Evolutionary conservation across 2,888 invertebrate genomes (phyloP), one percentile per base, ranked within the genome.

Genomic region (Ommatoiulus sabulosus): DNA sequence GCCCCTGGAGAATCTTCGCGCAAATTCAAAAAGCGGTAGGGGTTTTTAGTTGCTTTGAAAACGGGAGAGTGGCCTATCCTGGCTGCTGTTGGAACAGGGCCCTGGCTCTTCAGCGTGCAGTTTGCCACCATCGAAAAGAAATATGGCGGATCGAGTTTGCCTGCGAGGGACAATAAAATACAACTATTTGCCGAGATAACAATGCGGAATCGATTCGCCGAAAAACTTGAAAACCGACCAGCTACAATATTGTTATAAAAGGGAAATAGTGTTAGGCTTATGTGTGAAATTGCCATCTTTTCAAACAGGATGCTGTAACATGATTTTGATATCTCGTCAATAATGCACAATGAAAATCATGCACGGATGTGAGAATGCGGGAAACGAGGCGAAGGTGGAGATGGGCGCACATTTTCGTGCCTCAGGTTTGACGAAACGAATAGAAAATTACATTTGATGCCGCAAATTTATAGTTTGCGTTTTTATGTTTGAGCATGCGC

Each of bases 181-280:
- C 17, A 72, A 72, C 72, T 72, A 72, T 72, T 72, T 72, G n/a
- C 72, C 72, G 8, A 72, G 72, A 72, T 72, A 72, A 72, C 72
- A 20, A 0, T 72, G 72, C 72, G 24, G 72, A 72, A 72, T 72
- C n/a, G 72, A 72, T 72, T 72, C 24, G 72, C 1, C 1, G 72
- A 72, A 24, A 72, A 72, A 72, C 8, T 8, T 0, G 72, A 72
- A 72, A 24, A 7, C 7, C 0, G 24, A 72, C 3, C n/a, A 72
- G 7, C 24, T 24, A 72, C 24, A 72, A n/a, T 72, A 8, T 72
- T 72, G 72, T 24, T 5, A 72, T 72, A 72, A 72, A 72, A 72
- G 24, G 72, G n/a, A 72, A 72, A 72, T 72, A 24, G 20, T 72
- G 72, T 72, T 72, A 6, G 72, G 72, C 20, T 7, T 24, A 20